Conservation (phyloP, 1,140 invertebrate genomes). For the Berghia stephanieae region DNA sequence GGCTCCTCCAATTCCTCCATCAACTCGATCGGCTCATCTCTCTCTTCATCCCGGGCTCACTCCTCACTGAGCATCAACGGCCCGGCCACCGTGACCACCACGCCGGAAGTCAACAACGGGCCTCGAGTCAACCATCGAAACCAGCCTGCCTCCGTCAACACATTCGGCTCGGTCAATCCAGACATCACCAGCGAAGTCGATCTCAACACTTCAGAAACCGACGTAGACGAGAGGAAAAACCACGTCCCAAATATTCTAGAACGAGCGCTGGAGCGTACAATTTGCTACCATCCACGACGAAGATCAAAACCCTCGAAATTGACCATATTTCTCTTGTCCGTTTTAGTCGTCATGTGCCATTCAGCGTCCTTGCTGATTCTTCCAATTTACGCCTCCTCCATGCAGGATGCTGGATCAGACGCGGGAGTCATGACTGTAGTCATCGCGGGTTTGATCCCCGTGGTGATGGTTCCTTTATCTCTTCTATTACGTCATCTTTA, state of each 20-base stretch:
- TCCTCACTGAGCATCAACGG: no score
- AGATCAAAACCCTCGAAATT: neutral
- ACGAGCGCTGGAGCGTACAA: slow-evolving; percentile 14
- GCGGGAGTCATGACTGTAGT: neutral
- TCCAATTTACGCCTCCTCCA: slow-evolving; percentile 20
- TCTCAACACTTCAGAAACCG: slow-evolving; percentile 27
- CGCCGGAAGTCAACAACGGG: no score
- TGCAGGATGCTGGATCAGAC: slow-evolving; percentile 15
- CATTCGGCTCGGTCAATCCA: slow-evolving; percentile 19
- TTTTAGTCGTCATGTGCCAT: neutral
- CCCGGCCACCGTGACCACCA: no score
- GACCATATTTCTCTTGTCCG: neutral
- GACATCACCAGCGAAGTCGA: slow-evolving; percentile 31
- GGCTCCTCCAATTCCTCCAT: no score
- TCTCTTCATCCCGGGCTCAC: no score
- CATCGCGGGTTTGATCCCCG: slow-evolving; percentile 12
- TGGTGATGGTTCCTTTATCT: neutral
- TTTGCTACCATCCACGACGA: slow-evolving; percentile 19
- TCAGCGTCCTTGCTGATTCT: neutral
- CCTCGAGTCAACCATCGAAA: no score
- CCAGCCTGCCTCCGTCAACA: slow-evolving; percentile 24
- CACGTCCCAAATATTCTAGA: slow-evolving; percentile 27
- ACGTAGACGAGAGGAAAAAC: slow-evolving; percentile 13
- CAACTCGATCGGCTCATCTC: no score
- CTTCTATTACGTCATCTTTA: slow-evolving; percentile 12